Conservation (phyloP, 2,113 vertebrate species). For the sheep (Ovis aries) region DNA sequence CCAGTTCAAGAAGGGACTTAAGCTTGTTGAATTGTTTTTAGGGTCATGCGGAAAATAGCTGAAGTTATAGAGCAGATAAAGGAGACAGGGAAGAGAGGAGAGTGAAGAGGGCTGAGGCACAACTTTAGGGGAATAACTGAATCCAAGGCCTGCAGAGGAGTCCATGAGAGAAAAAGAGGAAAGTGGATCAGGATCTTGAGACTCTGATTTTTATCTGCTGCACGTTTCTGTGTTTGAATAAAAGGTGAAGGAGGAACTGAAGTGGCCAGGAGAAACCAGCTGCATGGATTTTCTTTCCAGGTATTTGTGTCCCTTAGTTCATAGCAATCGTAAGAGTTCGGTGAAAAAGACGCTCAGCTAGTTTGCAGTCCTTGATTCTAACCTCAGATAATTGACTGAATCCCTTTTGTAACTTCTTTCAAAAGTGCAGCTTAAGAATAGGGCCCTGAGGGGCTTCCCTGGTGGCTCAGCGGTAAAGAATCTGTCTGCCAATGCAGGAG, state of each 20-base stretch:
- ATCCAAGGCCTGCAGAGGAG: neutral
- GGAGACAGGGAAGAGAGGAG: neutral
- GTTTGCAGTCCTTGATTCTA: neutral
- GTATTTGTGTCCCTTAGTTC: neutral
- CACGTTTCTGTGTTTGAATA: neutral
- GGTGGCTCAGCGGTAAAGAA: neutral
- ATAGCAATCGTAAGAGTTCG: neutral
- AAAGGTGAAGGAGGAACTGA: neutral
- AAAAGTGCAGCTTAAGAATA: neutral
- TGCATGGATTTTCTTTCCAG: neutral
- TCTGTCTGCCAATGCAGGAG: neutral
- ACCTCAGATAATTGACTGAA: neutral
- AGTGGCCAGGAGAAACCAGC: neutral
- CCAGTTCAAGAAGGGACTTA: too few species aligned
- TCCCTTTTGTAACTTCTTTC: neutral
- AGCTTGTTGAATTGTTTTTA: neutral
- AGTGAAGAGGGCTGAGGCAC: rapidly evolving
- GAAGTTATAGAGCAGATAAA: neutral
- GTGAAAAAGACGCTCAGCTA: neutral
- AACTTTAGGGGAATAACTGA: neutral
- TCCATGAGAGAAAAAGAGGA: neutral
- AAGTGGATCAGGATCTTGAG: neutral
- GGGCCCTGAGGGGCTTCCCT: neutral
- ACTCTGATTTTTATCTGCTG: neutral
- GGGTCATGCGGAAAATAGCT: neutral